Evolutionary conservation across 2,113 vertebrate genomes (phyloP).

Genomic region (Phylloscopus trochilus): DNA sequence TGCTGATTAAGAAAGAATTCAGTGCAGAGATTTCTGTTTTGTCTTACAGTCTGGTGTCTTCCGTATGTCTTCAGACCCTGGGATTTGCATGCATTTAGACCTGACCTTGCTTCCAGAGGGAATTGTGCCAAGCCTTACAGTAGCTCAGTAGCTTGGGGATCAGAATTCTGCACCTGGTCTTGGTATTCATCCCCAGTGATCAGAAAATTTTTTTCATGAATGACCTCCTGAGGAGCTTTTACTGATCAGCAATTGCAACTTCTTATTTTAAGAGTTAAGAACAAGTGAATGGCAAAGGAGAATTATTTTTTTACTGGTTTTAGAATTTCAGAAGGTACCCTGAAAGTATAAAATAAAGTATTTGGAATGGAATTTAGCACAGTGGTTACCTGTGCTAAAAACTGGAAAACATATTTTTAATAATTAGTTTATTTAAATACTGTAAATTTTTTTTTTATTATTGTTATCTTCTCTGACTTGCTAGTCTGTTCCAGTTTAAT

Average conservation of each 20-base stretch:
- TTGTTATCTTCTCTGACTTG: background rate
- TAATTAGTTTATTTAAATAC: background rate
- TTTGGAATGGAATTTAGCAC: background rate
- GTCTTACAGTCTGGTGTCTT: background rate
- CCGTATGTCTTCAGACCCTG: background rate
- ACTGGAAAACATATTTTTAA: background rate
- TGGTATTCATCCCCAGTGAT: background rate
- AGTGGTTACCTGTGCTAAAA: background rate
- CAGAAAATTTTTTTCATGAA: background rate
- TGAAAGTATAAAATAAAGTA: background rate
- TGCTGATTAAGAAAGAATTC: background rate
- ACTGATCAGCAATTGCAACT: background rate
- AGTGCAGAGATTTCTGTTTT: background rate
- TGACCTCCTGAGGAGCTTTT: background rate
- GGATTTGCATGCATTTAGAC: background rate
- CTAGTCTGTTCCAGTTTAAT: background rate
- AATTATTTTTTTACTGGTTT: background rate
- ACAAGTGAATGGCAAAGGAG: background rate
- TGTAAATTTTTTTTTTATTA: background rate
- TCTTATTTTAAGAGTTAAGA: background rate
- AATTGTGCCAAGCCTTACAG: background rate
- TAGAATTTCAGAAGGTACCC: background rate
- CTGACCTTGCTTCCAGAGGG: background rate
- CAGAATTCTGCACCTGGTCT: background rate
- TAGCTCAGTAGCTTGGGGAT: background rate